Conservation (phyloP, 1,140 invertebrate genomes). For the Oscheius sp. region DNA sequence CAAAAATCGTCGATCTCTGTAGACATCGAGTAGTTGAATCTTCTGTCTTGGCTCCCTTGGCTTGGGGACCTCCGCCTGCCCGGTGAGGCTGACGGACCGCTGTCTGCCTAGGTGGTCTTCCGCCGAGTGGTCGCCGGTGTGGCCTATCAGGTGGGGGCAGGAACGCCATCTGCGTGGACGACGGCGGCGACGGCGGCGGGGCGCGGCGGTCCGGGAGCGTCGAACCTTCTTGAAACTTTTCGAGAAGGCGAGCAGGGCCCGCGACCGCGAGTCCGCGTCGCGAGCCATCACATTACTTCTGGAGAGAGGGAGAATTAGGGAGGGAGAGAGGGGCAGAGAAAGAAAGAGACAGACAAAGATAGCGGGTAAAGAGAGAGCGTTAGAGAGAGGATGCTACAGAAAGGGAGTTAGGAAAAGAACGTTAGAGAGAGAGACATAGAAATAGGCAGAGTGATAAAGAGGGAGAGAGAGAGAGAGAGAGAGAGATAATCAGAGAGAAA, state of each 20-base stretch:
- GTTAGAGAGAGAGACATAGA: too few relatives aligned
- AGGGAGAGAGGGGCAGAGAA: neutral
- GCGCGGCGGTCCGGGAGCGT: conserved; percentile 38
- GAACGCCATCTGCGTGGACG: neutral
- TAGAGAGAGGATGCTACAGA: too few relatives aligned
- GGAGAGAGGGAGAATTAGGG: neutral
- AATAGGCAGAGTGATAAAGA: too few relatives aligned
- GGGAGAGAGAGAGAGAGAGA: too few relatives aligned
- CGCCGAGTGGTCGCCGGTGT: neutral
- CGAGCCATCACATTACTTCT: neutral
- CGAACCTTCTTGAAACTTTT: conserved; percentile 58
- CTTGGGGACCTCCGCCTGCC: neutral
- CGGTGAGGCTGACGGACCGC: neutral
- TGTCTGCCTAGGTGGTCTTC: neutral
- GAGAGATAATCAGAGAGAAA: too few relatives aligned
- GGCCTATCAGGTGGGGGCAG: neutral
- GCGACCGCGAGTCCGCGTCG: conserved; percentile 24
- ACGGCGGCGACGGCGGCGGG: conserved; percentile 29
- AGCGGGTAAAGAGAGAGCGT: too few relatives aligned
- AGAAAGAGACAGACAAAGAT: neutral
- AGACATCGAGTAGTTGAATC: conserved; percentile 25
- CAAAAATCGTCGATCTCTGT: conserved; percentile 16
- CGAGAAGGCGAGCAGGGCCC: conserved; percentile 54
- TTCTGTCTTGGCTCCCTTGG: neutral
- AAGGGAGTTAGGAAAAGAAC: too few relatives aligned